Evolutionary conservation across 2,888 invertebrate species (phyloP), one percentile per base, ranked within the genome.

Genomic region (Sarcophaga caerulescens): DNA sequence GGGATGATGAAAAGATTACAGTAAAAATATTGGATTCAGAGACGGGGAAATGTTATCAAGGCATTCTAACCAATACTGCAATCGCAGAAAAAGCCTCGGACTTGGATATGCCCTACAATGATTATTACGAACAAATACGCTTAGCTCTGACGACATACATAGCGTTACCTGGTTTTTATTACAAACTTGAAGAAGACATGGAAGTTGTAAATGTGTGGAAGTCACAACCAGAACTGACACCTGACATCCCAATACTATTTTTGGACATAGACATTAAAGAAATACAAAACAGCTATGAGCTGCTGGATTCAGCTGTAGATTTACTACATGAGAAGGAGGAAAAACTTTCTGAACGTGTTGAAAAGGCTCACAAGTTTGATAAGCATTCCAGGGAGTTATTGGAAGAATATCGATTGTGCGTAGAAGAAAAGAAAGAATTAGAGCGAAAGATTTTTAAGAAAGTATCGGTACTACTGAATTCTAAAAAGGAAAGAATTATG

Each of bases 351-450:
- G 84, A 86, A 17, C 74, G 81, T 17, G 84, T 84, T 0, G 66
- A 84, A 75, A 86, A 84, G n/a, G 84, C 86, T 12, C 81, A 84
- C 4, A 86, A 86, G 44, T 84, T 68, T 62, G 86, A 86, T 35
- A 77, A 78, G 10, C 65, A 84, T 66, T 81, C 84, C 25, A 69
- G 81, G 12, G 81, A 84, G 14, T 65, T 86, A 12, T 70, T 86
- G 45, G 78, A 86, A 19, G 86, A 86, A 23, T 81, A 84, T 35
- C 78, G 86, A 1, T 35, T 81, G n/a, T 86, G 86, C 21, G 84
- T 86, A 35, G 86, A 86, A 19, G 86, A 86, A 21, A 86, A 86
- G 47, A 86, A 84, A 23, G 60, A 78, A 70, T 23, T 84, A 45
- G 86, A 86, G 47, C 81, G 66, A 47, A 84, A 75, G 60, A 11